Evolutionary conservation across 1,140 invertebrate species (phyloP), one percentile per base, ranked within the genome.

Genomic region (Parasteatoda tepidariorum): DNA sequence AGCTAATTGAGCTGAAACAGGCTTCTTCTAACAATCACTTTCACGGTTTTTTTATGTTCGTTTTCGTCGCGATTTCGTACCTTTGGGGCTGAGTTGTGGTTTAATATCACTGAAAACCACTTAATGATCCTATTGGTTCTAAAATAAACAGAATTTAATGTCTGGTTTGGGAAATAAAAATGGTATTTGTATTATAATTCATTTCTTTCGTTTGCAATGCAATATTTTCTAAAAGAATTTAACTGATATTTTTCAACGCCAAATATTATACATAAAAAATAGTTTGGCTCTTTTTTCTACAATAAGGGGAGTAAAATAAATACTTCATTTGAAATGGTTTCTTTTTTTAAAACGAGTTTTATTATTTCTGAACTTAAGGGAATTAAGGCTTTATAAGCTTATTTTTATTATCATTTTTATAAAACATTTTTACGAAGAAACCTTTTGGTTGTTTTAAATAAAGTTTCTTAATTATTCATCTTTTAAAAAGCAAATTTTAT

Each of bases 111-210:
- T 59, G 71, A 74, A 74, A 74, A 59, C 71, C 71, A 74, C 55
- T 74, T 74, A 74, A 74, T 24, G 71, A 74, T 74, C 71, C 61
- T 74, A 55, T 34, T 24, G 54, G 54, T 24, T 33, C 18, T 59
- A 74, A 74, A 38, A 61, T 74, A 74, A 74, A 74, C 71, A 74
- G 71, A 74, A 74, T 74, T 74, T 74, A 74, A 74, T 59, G 41
- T 15, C 34, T 34, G 28, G 48, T n/a, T 61, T 55, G 55, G 71
- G 71, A 38, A 59, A 31, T 41, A 7, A 48, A 71, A 55, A 48
- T 55, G 48, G 26, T 71, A 71, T 71, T 71, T 71, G 48, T 38
- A 26, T 48, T 30, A 71, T 71, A 55, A 55, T 71, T 71, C 68
- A 57, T 54, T 64, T 34, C 24, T 24, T 15, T 13, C 34, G 11